Conservation (phyloP, 2,888 invertebrate genomes). For the Clitarchus hookeri region DNA sequence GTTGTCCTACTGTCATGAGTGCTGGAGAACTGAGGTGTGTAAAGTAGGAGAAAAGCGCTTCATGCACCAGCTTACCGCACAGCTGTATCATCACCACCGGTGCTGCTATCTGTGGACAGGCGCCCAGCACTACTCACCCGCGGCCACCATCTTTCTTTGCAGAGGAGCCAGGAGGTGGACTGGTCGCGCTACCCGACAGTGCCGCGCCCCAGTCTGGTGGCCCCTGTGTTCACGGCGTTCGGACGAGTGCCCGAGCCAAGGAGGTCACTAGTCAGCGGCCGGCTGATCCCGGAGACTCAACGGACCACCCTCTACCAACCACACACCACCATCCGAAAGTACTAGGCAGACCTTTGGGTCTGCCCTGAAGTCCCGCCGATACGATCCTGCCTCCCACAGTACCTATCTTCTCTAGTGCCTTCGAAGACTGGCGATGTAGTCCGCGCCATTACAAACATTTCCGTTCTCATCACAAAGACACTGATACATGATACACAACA, state of each 20-base stretch:
- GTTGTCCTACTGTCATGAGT: too few relatives aligned
- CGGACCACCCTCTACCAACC: slow-evolving; percentile 64
- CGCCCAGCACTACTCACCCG: slow-evolving; percentile 36
- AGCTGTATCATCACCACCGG: too few relatives aligned
- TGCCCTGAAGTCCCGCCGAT: too few relatives aligned
- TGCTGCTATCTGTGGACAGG: slow-evolving; percentile 38
- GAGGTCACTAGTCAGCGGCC: slow-evolving; percentile 53
- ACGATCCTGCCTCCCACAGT: too few relatives aligned
- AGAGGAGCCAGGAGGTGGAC: slow-evolving; percentile 76
- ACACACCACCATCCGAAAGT: slow-evolving; percentile 42
- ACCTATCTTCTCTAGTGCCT: too few relatives aligned
- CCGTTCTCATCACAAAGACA: too few relatives aligned
- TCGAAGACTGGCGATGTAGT: too few relatives aligned
- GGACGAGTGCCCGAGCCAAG: slow-evolving; percentile 59
- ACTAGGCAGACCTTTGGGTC: background rate
- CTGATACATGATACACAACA: too few relatives aligned
- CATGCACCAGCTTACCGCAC: too few relatives aligned
- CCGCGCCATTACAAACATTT: too few relatives aligned
- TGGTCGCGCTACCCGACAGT: slow-evolving; percentile 90
- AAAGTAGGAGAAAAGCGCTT: too few relatives aligned
- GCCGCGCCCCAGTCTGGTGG: slow-evolving; percentile 81
- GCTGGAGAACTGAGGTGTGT: too few relatives aligned
- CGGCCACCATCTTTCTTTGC: slow-evolving; percentile 57
- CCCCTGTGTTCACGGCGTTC: slow-evolving; percentile 84
- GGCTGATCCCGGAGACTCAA: slow-evolving; percentile 60